Evolutionary conservation across 2,113 vertebrate genomes (phyloP), one percentile per base, ranked within the genome.

Genomic region (Raphicerus campestris): DNA sequence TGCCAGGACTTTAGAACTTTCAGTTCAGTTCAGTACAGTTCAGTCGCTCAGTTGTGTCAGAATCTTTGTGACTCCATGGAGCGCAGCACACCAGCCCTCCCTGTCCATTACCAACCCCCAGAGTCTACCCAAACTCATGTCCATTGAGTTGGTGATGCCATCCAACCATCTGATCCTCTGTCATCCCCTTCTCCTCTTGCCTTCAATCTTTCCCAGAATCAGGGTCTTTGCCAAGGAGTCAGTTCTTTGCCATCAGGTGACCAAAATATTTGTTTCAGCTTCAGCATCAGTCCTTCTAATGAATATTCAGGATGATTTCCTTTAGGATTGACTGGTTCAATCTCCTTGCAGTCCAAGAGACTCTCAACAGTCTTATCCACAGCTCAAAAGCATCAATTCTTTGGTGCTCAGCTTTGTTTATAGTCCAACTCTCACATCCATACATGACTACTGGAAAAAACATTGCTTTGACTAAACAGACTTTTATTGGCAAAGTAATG

Each of bases 51-150:
- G 66, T 73, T 13, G 19, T 39, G 35, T 66, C 66, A 2, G 35
- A 73, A 35, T 73, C 10, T 73, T 39, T 73, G 66, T 4, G 20
- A 39, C 20, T 13, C 35, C 9, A 13, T 39, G 35, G 35, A 73
- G 2, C 0, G 5, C 19, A 11, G n/a, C 66, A 35, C 2, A 5
- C 19, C n/a, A 70, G 66, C n/a, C n/a, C 16, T 39, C 19, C n/a
- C 10, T 70, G n/a, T 70, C 66, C 66, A 70, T 39, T 2, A 14
- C 32, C 32, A n/a, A 66, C 61, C 3, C 16, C 61, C 1, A 1
- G 7, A 19, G 16, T 3, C 7, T 66, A 16, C 32, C 3, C 32
- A 66, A n/a, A 66, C 61, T 66, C 32, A 66, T 10, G 61, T 19
- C 32, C 61, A 66, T 66, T 19, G 7, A 63, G 32, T 66, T 8